These are phyloP conservation scores for Balaeniceps rex DNA, from an alignment of 2,113 vertebrate genomes.

Conservation along the genomic window DNA sequence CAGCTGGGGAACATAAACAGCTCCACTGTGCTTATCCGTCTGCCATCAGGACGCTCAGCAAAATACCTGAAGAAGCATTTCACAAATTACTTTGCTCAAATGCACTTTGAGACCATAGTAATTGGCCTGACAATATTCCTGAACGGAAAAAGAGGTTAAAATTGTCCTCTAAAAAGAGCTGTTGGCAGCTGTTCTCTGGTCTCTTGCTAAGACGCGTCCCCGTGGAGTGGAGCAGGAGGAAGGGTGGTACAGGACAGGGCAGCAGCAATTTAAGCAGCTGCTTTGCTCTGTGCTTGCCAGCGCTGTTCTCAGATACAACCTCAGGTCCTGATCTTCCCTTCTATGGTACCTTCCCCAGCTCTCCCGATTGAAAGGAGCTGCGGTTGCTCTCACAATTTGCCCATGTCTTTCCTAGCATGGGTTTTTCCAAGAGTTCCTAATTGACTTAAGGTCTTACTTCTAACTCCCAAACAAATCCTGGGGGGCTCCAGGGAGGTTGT, in stretches of 20 bases:
- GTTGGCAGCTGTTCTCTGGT: neutral
- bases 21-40: neutral
- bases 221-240: neutral
- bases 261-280: neutral
- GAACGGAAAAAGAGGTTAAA: neutral
- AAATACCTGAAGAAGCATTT: neutral
- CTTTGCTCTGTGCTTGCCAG: neutral
- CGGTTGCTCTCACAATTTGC: neutral
- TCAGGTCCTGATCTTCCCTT: neutral
- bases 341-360: neutral
- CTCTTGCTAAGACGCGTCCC: neutral
- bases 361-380: accelerated
- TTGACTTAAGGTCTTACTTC: neutral
- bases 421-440: neutral
- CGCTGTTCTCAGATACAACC: accelerated
- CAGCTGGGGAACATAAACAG: neutral
- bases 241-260: neutral
- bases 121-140: neutral
- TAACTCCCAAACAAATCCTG: neutral
- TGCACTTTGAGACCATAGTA: neutral
- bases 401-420: neutral
- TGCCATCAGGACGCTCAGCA: neutral
- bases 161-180: neutral
- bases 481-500: neutral
- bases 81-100: accelerated